These are phyloP conservation scores for Saccostrea cuccullata DNA, from an alignment of 1,140 invertebrate genomes.

Conservation along the genomic window DNA sequence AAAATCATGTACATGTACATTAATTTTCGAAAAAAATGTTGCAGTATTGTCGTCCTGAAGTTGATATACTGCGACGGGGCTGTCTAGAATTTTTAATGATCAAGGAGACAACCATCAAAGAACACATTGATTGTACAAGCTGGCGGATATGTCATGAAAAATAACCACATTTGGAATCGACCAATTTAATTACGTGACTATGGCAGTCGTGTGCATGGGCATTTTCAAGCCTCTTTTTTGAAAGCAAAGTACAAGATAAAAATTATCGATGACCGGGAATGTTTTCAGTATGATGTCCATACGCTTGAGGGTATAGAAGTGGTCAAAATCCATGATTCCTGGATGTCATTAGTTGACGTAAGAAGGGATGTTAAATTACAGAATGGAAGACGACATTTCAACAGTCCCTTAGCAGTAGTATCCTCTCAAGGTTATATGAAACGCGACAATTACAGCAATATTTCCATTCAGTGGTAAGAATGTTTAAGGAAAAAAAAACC, in stretches of 20 bases:
- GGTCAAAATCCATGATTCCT: not conserved
- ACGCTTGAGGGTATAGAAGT: not conserved
- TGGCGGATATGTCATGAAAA: not conserved
- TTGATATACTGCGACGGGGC: constrained; percentile 51
- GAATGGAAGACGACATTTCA: constrained; percentile 35
- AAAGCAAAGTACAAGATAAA: not conserved
- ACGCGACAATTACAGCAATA: constrained; percentile 44
- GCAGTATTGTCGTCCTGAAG: constrained; percentile 46
- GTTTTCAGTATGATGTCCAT: not conserved
- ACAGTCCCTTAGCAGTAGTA: constrained; percentile 45
- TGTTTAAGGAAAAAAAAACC: constrained; percentile 42
- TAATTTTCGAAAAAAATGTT: constrained; percentile 49
- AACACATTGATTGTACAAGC: not conserved
- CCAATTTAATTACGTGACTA: constrained; percentile 48
- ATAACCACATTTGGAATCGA: constrained; percentile 29
- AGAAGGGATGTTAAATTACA: not conserved
- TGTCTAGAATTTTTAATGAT: constrained; percentile 48
- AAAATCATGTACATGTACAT: constrained; percentile 23
- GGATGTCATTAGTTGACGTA: not conserved
- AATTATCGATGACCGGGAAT: not conserved
- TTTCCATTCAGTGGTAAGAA: constrained; percentile 53
- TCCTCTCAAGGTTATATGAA: constrained; percentile 44
- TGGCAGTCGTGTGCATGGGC: constrained; percentile 42
- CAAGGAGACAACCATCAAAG: constrained; percentile 21
- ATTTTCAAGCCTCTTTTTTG: not conserved